Percentiles rank a stretch among this genome's conserved stretches.
Evolutionary conservation across 2,113 vertebrate genomes (phyloP).

Genomic region (Thalassoma bifasciatum): DNA sequence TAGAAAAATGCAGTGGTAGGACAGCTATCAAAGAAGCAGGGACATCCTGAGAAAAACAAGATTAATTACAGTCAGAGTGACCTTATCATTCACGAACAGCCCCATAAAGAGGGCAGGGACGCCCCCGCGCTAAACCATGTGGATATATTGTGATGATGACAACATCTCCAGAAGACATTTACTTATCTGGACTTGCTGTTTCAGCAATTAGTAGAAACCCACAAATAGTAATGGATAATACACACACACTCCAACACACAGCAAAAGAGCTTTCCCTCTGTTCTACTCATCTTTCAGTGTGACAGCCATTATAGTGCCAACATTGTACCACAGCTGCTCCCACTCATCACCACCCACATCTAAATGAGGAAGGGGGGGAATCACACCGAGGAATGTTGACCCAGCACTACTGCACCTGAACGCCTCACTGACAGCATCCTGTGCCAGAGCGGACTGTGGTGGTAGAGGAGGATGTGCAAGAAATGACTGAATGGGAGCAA

Average conservation of each 20-base stretch:
- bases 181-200: constrained; percentile 68
- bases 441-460: constrained; percentile 5
- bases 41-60: constrained; percentile 56
- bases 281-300: constrained; percentile 43
- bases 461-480: constrained; percentile 18
- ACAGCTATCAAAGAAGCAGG: constrained; percentile 50
- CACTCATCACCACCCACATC: constrained; percentile 31
- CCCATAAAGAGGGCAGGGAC: constrained; percentile 56
- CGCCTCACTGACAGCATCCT: constrained; percentile 43
- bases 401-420: constrained; percentile 37
- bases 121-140: constrained; percentile 41
- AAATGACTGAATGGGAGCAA: constrained; percentile 22
- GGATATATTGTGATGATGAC: constrained; percentile 58
- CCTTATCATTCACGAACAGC: constrained; percentile 76
- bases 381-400: constrained; percentile 49
- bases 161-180: constrained; percentile 60
- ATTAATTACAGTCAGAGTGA: constrained; percentile 75
- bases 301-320: constrained; percentile 34
- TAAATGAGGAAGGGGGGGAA: constrained; percentile 7
- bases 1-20: constrained; percentile 50
- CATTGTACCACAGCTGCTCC: constrained; percentile 48
- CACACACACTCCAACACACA: constrained; percentile 21
- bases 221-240: constrained; percentile 22
- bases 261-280: background rate
- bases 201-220: constrained; percentile 67